Conservation (phyloP, 2,113 vertebrate species). For the Anarrhichthys ocellatus region DNA sequence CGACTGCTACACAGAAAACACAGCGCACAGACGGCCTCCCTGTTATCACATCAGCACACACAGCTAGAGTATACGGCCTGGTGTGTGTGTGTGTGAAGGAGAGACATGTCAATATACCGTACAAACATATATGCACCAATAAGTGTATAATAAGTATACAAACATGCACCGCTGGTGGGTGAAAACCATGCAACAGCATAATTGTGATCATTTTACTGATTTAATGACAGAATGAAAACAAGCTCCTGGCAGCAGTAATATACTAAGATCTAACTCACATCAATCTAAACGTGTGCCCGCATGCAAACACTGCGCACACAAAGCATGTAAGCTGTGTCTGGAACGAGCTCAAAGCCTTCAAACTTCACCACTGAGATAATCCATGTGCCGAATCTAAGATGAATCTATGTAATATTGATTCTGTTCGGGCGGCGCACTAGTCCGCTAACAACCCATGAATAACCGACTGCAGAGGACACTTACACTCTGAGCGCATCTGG, state of each 20-base stretch:
- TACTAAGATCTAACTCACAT: neutral
- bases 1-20: slow-evolving; percentile 56
- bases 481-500: slow-evolving; percentile 43
- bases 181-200: neutral
- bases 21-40: slow-evolving; percentile 5
- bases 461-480: slow-evolving; percentile 59
- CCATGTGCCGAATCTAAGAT: slow-evolving; percentile 60
- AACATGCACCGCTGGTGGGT: neutral
- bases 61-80: neutral
- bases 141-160: neutral
- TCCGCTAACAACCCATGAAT: slow-evolving; percentile 61
- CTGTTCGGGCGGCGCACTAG: slow-evolving; percentile 16
- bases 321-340: slow-evolving; percentile 20
- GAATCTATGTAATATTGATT: slow-evolving; percentile 67
- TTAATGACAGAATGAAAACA: neutral
- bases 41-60: slow-evolving; percentile 53
- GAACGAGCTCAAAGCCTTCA: slow-evolving; percentile 42
- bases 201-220: slow-evolving; percentile 3
- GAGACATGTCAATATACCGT: neutral
- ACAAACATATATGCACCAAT: neutral
- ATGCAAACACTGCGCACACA: neutral
- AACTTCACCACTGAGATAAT: slow-evolving; percentile 56
- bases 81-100: neutral
- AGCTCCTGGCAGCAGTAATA: neutral
- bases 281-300: neutral